Conservation (phyloP, 2,888 invertebrate species). For the Brassicogethes aeneus region DNA sequence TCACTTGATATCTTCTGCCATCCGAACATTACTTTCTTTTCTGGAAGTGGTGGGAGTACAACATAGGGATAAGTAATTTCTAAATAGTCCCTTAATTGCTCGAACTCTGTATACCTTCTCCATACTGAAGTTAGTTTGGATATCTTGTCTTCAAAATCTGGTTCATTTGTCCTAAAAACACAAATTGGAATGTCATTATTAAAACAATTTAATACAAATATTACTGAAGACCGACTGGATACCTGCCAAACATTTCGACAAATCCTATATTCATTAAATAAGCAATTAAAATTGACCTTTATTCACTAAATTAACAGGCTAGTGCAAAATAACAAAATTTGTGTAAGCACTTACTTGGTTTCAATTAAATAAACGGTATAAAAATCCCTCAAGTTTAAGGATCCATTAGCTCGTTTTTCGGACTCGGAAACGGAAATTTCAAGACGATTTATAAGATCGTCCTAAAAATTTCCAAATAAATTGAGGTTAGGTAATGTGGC, state of each 20-base stretch:
- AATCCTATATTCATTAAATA: slow-evolving; percentile 6
- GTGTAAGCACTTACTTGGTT: slow-evolving; percentile 54
- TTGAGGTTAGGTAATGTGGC: slow-evolving; percentile 7
- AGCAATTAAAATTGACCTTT: slow-evolving; percentile 10
- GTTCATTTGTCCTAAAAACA: slow-evolving; percentile 56
- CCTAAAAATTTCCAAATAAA: slow-evolving; percentile 37
- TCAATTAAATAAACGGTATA: slow-evolving; percentile 72
- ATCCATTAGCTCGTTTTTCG: slow-evolving; percentile 66
- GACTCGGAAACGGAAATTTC: slow-evolving; percentile 69
- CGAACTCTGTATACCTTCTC: slow-evolving; percentile 79
- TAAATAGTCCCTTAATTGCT: slow-evolving; percentile 67
- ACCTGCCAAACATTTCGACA: slow-evolving; percentile 8
- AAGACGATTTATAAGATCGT: slow-evolving; percentile 58
- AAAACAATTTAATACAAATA: slow-evolving; percentile 4
- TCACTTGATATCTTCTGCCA: slow-evolving; percentile 72
- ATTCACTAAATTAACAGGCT: slow-evolving; percentile 9
- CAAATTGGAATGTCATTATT: slow-evolving; percentile 3
- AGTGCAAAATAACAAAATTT: slow-evolving; percentile 3
- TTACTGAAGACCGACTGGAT: slow-evolving; percentile 10
- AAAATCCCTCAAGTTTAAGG: slow-evolving; percentile 65
- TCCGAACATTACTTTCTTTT: slow-evolving; percentile 65
- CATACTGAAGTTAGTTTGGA: slow-evolving; percentile 60
- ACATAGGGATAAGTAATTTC: slow-evolving; percentile 71
- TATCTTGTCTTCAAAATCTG: slow-evolving; percentile 48
- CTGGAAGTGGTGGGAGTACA: slow-evolving; percentile 73